A percentile compares a stretch with the other conserved stretches of the same genome.
phyloP scores from a whole-genome alignment of 1,140 invertebrate genomes.

The Ceratosolen fusciceps region DNA sequence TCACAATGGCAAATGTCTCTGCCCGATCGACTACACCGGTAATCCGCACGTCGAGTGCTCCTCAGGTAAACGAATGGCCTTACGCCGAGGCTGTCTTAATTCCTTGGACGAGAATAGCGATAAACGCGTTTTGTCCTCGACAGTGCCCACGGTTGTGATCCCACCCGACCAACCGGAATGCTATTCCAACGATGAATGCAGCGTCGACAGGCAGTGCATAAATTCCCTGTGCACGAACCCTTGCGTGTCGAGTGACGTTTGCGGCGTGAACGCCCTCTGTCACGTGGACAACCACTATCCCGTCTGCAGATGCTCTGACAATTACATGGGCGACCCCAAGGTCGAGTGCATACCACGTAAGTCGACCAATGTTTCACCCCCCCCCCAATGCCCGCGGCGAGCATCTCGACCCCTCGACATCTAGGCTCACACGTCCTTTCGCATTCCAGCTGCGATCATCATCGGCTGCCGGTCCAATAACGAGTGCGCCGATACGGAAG shows the following conservation, averaged over 20 bases:
- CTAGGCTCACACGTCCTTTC: too few species aligned
- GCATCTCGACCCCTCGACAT: too few species aligned
- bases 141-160: slow-evolving; percentile 71
- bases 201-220: slow-evolving; percentile 79
- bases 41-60: slow-evolving; percentile 87
- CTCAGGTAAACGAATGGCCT: too few species aligned
- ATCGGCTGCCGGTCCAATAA: slow-evolving; percentile 81
- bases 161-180: slow-evolving; percentile 77
- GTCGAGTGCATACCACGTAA: slow-evolving; percentile 84
- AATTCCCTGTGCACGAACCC: slow-evolving; percentile 86
- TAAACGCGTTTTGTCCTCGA: neutral
- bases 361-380: slow-evolving; percentile 54
- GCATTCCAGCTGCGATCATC: slow-evolving; percentile 71
- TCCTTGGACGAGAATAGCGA: too few species aligned
- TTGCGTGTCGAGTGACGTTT: slow-evolving; percentile 78
- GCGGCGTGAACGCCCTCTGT: slow-evolving; percentile 84
- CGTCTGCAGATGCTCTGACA: slow-evolving; percentile 84
- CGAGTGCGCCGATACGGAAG: slow-evolving; percentile 84
- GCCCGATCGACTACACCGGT: slow-evolving; percentile 83
- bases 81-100: too few species aligned
- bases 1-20: slow-evolving; percentile 84
- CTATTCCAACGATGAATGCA: slow-evolving; percentile 82
- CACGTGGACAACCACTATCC: slow-evolving; percentile 82
- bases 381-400: too few species aligned
- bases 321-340: slow-evolving; percentile 82